A percentile compares a stretch with the other conserved stretches of the same genome.
These are phyloP conservation scores for Tigriopus japonicus DNA, from an alignment of 1,140 invertebrate genomes.

Conservation along the genomic window DNA sequence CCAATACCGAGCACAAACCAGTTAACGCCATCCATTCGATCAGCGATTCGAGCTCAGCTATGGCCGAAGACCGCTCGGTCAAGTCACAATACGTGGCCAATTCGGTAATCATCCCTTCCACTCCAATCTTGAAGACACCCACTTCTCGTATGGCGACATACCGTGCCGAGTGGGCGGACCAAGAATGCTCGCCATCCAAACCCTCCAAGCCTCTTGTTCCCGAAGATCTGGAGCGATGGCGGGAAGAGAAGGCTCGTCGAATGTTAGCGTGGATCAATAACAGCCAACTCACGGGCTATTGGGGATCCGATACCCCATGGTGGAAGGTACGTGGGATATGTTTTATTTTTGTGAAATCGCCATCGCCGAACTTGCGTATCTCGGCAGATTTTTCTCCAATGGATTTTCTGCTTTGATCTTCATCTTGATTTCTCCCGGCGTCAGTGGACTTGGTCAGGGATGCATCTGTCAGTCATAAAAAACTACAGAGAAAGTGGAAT, in stretches of 20 bases:
- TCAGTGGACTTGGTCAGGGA: too few species aligned
- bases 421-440: too few species aligned
- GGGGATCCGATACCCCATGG: slow-evolving; percentile 15
- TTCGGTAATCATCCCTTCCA: background rate
- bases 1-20: background rate
- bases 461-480: too few species aligned
- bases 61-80: background rate
- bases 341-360: too few species aligned
- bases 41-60: background rate
- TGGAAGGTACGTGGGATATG: slow-evolving; percentile 18
- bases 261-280: slow-evolving; percentile 23
- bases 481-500: too few species aligned
- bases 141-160: slow-evolving; percentile 21
- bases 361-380: too few species aligned
- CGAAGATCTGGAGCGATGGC: slow-evolving; percentile 20
- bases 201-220: slow-evolving; percentile 4
- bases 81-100: background rate
- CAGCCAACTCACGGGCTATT: slow-evolving; percentile 13
- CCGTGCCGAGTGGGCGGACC: slow-evolving; percentile 19
- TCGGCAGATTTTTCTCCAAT: too few species aligned
- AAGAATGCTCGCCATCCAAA: too few species aligned
- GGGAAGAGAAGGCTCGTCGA: slow-evolving; percentile 21
- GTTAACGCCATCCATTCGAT: too few species aligned
- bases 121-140: background rate
- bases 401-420: too few species aligned